Evolutionary conservation across 2,888 invertebrate genomes (phyloP), one percentile per base, ranked within the genome.

Genomic region (Hermaeophaga mercurialis): DNA sequence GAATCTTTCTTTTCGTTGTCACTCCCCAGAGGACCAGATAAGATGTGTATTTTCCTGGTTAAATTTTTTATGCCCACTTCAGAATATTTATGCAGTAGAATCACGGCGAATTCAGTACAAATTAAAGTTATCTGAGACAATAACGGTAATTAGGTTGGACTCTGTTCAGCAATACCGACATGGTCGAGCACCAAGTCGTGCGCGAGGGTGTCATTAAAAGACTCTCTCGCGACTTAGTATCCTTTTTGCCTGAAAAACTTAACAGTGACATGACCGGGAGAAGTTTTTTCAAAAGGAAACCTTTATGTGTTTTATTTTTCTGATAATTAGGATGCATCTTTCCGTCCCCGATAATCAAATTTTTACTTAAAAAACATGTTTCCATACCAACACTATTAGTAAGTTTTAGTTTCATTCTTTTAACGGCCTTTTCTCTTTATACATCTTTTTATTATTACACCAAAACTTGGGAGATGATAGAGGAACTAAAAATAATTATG

Each of bases 81-180:
- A 9, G 38, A 48, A 36, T 48, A 48, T 48, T 48, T 48, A 48
- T 48, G 18, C 17, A 48, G 48, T 48, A 36, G 39, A 39, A 48
- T 48, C 48, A 38, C 48, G 17, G 38, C 26, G 48, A 48, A 26
- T 48, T 48, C 39, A 28, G 48, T 48, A 48, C 48, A 18, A 48
- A 48, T 48, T 48, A 38, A 38, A 38, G 39, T 48, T 48, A 48
- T 48, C 48, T 28, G 26, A 18, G 38, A 48, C 38, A 48, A 48
- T 48, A 48, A 48, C 26, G 11, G 38, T 48, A 48, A 48, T 48
- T 48, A 48, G 48, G 11, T 28, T 28, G 38, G 47, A 36, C 17
- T n/a, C 8, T 31, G 31, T 31, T 31, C 33, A 12, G 4, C 14
- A 4, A 12, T 14, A 9, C 31, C 9, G 33, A 7, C 14, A n/a